These are phyloP conservation scores for Bembecia ichneumoniformis DNA, from an alignment of 2,888 invertebrate genomes.

Conservation along the genomic window DNA sequence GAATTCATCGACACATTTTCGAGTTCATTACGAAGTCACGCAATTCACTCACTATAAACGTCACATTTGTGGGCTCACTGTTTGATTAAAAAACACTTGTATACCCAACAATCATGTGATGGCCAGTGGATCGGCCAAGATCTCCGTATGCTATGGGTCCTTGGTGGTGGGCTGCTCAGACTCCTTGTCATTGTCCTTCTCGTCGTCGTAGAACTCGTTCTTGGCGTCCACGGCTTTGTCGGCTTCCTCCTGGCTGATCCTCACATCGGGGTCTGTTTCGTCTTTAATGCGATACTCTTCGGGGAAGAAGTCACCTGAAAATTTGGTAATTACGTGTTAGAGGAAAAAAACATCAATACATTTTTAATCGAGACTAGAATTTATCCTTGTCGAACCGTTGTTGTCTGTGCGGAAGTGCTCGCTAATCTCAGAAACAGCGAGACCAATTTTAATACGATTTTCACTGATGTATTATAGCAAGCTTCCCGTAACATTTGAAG, in stretches of 20 bases:
- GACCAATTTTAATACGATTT: too few relatives aligned
- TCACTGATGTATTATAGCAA: too few relatives aligned
- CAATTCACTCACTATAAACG: not conserved
- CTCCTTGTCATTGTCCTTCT: constrained; percentile 89
- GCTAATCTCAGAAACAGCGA: too few relatives aligned
- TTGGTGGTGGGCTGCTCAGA: constrained; percentile 32
- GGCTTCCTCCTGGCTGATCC: constrained; percentile 82
- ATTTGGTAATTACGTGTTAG: not conserved
- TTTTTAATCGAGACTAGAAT: too few relatives aligned
- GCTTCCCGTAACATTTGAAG: too few relatives aligned
- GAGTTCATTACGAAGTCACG: too few relatives aligned
- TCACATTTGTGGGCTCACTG: not conserved
- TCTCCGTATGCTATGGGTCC: constrained; percentile 56
- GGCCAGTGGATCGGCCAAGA: constrained; percentile 38
- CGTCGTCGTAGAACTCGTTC: constrained; percentile 92
- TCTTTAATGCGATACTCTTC: constrained; percentile 82
- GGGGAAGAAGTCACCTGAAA: constrained; percentile 78
- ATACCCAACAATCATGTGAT: constrained; percentile 20
- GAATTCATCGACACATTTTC: too few relatives aligned
- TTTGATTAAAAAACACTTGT: not conserved
- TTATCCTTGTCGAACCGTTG: too few relatives aligned
- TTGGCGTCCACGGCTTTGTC: constrained; percentile 87
- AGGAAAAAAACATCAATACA: too few relatives aligned
- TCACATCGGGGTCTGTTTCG: constrained; percentile 87
- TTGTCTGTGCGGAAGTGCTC: too few relatives aligned